Base-by-base conservation (phyloP, 2,113 vertebrate genomes). In the Gallinago paraguaiae region DNA sequence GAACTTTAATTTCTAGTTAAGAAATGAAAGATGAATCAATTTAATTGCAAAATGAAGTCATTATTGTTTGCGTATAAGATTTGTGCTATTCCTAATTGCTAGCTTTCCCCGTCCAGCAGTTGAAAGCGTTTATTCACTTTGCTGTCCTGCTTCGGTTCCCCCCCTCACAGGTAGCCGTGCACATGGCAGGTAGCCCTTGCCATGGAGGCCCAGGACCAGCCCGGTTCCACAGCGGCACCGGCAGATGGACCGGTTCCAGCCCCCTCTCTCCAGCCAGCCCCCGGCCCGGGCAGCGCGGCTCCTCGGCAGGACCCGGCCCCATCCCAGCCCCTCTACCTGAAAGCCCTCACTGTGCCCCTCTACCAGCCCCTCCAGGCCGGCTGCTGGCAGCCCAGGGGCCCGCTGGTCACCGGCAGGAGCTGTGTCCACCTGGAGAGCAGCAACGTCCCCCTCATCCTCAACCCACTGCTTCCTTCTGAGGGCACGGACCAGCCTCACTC, bases 281-380 rank as follows among this genome's bases (percentile, higher is more conserved):
- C 53, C 28, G 17, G 96, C 53, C 94, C 89, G 63, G 87, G 83
- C 48, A 89, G 81, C 0, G 64, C 20, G 54, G 33, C 91, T 41
- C 54, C 97, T 75, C 96, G 86, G 0, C 90, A 65, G 7, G 97
- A 96, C 11, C 99, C 97, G 91, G 93, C 96, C 5, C 96, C 97
- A 30, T 74, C 98, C 7, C 98, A 98, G 1, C 95, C 99, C 3
- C 88, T 99, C 94, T 98, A 99, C 90, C 95, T 99, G 54, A 99
- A 99, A 91, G 96, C 99, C 4, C 94, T 99, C 43, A 98, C 98
- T 43, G 82, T 98, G 28, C 98, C 98, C 0, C 89, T 98, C 46
- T 97, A 98, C 61, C 98, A 97, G 80, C 96, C 98, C 0, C 46
- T 98, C 79, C 98, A 97, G 90, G 94, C 98, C 0, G 97, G 95